A percentile compares a stretch with the other conserved stretches of the same genome.
Conservation (phyloP, 2,888 invertebrate species). For the Ptilodon capucinus region DNA sequence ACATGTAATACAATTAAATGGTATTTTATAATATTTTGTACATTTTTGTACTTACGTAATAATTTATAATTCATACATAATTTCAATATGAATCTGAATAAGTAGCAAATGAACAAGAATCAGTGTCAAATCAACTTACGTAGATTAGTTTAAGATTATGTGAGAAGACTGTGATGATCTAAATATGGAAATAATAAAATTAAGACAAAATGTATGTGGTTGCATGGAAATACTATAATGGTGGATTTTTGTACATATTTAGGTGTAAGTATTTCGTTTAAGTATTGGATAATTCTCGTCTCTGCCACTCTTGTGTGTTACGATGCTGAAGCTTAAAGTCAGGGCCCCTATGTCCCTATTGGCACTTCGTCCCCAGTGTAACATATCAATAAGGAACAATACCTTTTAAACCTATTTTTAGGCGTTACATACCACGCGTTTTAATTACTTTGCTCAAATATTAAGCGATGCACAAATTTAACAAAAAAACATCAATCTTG, state of each 20-base stretch:
- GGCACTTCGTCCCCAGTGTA: conserved; percentile 39
- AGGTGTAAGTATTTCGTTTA: conserved; percentile 25
- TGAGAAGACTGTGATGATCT: conserved; percentile 81
- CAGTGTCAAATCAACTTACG: conserved; percentile 8
- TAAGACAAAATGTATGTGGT: conserved; percentile 54
- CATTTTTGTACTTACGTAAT: conserved; percentile 20
- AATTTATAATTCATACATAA: conserved; percentile 15
- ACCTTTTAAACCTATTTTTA: conserved; percentile 12
- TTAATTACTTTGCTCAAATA: conserved; percentile 65
- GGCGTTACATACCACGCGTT: conserved; percentile 24
- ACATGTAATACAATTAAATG: too few relatives aligned
- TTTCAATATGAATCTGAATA: conserved; percentile 29
- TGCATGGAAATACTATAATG: conserved; percentile 29
- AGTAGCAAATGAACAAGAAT: conserved; percentile 3
- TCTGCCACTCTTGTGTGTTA: conserved; percentile 16
- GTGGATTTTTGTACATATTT: conserved; percentile 29
- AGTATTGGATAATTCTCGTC: conserved; percentile 11
- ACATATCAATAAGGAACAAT: background rate
- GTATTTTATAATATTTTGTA: conserved; percentile 31
- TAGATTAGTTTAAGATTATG: conserved; percentile 56
- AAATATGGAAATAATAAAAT: conserved; percentile 59
- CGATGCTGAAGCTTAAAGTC: background rate
- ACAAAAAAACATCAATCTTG: too few relatives aligned
- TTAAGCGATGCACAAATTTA: conserved; percentile 54
- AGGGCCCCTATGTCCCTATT: background rate